phyloP scores from a whole-genome alignment of 92 coral and sea anemone species.

The Paragorgia papillata region DNA sequence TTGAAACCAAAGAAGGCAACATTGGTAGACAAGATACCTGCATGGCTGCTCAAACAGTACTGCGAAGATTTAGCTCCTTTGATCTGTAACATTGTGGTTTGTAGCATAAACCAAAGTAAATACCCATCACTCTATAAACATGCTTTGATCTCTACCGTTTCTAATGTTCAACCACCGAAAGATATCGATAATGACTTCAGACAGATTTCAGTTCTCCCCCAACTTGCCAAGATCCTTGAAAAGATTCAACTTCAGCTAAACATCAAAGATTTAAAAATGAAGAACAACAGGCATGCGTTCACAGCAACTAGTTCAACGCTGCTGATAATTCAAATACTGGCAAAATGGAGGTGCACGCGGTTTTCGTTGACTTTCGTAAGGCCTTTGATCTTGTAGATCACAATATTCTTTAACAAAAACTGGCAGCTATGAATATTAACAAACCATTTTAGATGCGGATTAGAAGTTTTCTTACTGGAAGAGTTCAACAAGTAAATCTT shows the following conservation, averaged over 20 bases:
- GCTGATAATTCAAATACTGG: constrained; percentile 29
- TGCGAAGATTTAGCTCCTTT: not conserved
- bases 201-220: too few species aligned
- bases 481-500: constrained; percentile 38
- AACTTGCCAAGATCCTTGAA: not conserved
- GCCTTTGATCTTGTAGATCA: constrained; percentile 39
- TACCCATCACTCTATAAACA: not conserved
- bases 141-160: not conserved
- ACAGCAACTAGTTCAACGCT: constrained; percentile 34
- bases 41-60: constrained; percentile 12
- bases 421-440: constrained; percentile 45
- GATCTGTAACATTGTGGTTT: not conserved
- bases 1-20: constrained; percentile 3
- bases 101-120: not conserved
- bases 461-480: constrained; percentile 23
- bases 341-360: constrained; percentile 31
- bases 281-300: constrained; percentile 16
- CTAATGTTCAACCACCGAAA: too few species aligned
- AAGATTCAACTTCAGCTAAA: not conserved
- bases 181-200: too few species aligned
- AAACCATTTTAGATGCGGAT: constrained; percentile 41
- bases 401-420: constrained; percentile 31
- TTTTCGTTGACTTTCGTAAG: constrained; percentile 29
- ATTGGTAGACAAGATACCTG: not conserved
- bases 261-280: constrained; percentile 2